Evolutionary conservation across 2,888 invertebrate genomes (phyloP).

Genomic region (Cantharis lateralis): DNA sequence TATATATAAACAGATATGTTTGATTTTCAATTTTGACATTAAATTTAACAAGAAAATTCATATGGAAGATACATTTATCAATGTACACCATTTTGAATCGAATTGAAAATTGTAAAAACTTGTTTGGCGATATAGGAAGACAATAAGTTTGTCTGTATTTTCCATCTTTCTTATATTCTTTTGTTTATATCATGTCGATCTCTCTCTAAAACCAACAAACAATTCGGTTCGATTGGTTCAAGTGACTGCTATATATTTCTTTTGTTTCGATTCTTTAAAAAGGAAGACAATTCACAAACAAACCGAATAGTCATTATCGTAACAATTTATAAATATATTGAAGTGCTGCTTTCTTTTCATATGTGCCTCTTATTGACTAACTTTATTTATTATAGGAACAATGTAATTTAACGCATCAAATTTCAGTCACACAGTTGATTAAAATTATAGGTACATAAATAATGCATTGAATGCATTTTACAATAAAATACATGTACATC

Average conservation of each 20-base stretch:
- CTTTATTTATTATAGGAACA: constrained; percentile 36
- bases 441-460: neutral
- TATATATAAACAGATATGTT: neutral
- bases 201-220: constrained; percentile 17
- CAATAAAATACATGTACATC: constrained; percentile 10
- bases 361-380: constrained; percentile 30
- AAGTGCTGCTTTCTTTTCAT: constrained; percentile 22
- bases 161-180: constrained; percentile 23
- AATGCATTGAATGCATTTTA: constrained; percentile 2
- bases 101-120: constrained; percentile 39
- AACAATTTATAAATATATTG: constrained; percentile 31
- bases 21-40: neutral
- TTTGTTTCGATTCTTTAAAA: constrained; percentile 24
- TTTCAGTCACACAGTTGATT: constrained; percentile 18
- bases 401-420: constrained; percentile 32
- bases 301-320: constrained; percentile 26
- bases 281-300: constrained; percentile 32
- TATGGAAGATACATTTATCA: constrained; percentile 10
- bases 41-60: neutral
- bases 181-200: constrained; percentile 21
- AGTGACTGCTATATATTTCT: constrained; percentile 16
- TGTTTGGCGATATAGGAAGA: constrained; percentile 42
- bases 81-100: constrained; percentile 40
- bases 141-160: constrained; percentile 35
- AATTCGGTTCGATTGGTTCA: constrained; percentile 22